Conservation (phyloP, 2,888 invertebrate species). For the Myopa tessellatipennis region DNA sequence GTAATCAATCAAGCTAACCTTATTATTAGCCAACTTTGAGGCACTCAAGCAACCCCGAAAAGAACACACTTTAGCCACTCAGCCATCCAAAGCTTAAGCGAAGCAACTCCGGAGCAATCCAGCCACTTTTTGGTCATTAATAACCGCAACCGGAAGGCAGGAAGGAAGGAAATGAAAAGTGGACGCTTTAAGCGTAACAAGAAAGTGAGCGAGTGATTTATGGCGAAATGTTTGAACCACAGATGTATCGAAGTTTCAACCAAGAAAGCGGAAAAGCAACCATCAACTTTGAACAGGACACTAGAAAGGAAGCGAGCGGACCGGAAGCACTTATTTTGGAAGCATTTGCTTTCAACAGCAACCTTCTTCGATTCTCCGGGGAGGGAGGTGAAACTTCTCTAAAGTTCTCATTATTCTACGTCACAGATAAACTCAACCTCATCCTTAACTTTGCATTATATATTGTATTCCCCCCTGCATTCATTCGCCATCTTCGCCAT, state of each 20-base stretch:
- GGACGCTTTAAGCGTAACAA: background rate
- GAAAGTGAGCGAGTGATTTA: conserved; percentile 13
- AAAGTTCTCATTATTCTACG: background rate
- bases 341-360: background rate
- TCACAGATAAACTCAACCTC: background rate
- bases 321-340: conserved; percentile 7
- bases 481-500: too few relatives aligned
- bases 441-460: background rate
- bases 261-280: background rate
- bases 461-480: too few relatives aligned
- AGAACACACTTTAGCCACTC: too few relatives aligned
- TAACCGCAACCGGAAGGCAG: background rate
- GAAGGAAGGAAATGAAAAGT: background rate
- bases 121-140: background rate
- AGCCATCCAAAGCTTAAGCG: background rate
- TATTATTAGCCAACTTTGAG: conserved; percentile 6
- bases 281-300: background rate
- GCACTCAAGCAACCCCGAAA: too few relatives aligned
- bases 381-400: background rate
- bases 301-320: background rate
- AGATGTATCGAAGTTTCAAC: background rate
- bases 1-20: background rate
- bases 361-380: background rate
- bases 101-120: background rate
- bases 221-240: conserved; percentile 7